Base-by-base conservation (phyloP, 2,797 vertebrate genomes). In the Hozukius guyotensis region DNA sequence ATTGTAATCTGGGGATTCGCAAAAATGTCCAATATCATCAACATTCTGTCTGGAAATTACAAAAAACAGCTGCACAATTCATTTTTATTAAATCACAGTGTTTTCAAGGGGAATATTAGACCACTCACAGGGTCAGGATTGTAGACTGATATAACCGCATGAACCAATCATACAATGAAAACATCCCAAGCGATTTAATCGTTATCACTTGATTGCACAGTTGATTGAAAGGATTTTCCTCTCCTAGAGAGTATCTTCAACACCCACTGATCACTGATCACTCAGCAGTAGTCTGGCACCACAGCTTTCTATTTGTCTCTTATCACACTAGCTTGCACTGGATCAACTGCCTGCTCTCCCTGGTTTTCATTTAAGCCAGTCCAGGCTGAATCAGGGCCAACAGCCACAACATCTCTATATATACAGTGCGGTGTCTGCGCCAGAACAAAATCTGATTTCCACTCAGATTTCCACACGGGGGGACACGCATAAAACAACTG, bases 131-230 rank as follows among this genome's bases (percentile, higher is more conserved):
- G 8, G 18, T 4, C 42, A 18, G 20, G 60, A 16, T 5, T 20
- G 31, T 55, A 53, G 22, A 62, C 8, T 18, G 42, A 70, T 42
- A 11, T 38, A 62, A 56, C 46, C 14, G 38, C 38, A 87, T 78
- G 79, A 87, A 85, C 74, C 75, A 55, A 46, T 87, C 77, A 73
- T 62, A 75, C 56, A 49, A 63, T 52, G 59, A 84, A 81, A 83
- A 87, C 55, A 57, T 87, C 78, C 79, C 79, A 62, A 66, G 81
- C 64, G 83, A 90, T 90, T 90, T 87, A 88, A 91, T 91, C 31
- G 16, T 80, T 86, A 88, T 91, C 82, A 85, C 82, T 86, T 88
- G 81, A 94, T 90, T 90, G 88, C 87, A 84, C 85, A n/a, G 72
- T 65, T 87, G 89, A 93, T 89, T 65, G 75, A 88, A 75, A 83